These are phyloP conservation scores for Ceyx melanurus DNA, from an alignment of 2,113 vertebrate genomes.

Conservation along the genomic window DNA sequence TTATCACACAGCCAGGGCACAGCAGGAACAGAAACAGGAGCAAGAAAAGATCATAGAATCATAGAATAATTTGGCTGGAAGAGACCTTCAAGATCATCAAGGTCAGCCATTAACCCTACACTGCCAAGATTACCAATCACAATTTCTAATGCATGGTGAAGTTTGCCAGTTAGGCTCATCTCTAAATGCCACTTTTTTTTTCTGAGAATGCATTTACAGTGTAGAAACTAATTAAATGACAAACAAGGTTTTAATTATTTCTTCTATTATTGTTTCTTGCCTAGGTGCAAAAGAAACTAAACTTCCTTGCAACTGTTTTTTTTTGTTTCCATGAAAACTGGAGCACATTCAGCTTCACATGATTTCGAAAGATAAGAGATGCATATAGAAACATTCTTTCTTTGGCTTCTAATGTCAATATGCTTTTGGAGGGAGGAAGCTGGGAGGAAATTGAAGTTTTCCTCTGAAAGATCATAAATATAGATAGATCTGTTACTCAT, in stretches of 20 bases:
- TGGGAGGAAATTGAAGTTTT: conserved; percentile 63
- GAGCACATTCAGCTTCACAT: not conserved
- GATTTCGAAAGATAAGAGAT: not conserved
- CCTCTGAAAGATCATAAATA: conserved; percentile 45
- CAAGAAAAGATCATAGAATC: not conserved
- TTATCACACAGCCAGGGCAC: not conserved
- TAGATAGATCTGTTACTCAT: conserved; percentile 52
- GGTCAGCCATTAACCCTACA: too few relatives aligned
- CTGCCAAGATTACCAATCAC: not conserved
- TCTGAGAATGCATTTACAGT: not conserved
- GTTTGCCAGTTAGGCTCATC: not conserved
- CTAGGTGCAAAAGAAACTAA: not conserved
- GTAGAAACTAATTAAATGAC: not conserved
- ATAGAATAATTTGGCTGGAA: too few relatives aligned
- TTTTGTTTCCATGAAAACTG: not conserved
- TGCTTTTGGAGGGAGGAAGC: not conserved
- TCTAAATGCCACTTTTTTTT: not conserved
- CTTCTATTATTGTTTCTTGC: not conserved
- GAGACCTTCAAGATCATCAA: too few relatives aligned
- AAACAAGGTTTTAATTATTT: not conserved
- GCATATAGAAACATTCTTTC: not conserved
- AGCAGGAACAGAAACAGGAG: not conserved
- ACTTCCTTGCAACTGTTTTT: not conserved
- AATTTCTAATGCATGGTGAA: not conserved
- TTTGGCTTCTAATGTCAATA: conserved; percentile 23